Conservation (phyloP, 1,140 invertebrate genomes). For the Octopus bimaculoides region DNA sequence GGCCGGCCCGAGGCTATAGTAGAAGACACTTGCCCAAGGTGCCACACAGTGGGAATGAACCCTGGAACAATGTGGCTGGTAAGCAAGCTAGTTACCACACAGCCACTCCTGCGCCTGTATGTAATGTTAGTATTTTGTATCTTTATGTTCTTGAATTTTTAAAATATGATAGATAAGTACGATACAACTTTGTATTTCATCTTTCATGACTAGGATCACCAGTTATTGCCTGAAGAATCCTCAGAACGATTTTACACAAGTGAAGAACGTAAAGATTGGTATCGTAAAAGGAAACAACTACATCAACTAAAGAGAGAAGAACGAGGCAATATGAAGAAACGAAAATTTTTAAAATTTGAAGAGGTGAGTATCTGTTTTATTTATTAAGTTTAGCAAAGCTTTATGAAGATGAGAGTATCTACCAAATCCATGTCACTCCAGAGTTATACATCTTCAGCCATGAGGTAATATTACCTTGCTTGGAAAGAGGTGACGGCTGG, state of each 20-base stretch:
- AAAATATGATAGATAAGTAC: too few species aligned
- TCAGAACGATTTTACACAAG: conserved; percentile 56
- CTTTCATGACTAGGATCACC: conserved; percentile 42
- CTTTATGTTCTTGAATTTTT: too few species aligned
- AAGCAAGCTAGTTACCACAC: too few species aligned
- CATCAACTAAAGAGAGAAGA: conserved; percentile 73
- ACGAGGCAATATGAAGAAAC: conserved; percentile 65
- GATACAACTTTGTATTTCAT: not conserved
- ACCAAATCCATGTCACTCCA: not conserved
- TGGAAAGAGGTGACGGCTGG: too few species aligned
- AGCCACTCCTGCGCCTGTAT: too few species aligned
- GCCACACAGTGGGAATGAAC: too few species aligned
- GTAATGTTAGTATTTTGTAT: too few species aligned
- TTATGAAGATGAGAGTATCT: not conserved
- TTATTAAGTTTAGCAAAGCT: not conserved
- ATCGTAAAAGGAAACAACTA: conserved; percentile 84
- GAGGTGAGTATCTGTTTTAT: conserved; percentile 29
- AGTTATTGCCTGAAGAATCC: conserved; percentile 35
- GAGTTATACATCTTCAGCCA: too few species aligned
- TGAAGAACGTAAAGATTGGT: conserved; percentile 73
- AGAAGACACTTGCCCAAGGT: too few species aligned
- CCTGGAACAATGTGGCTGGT: too few species aligned
- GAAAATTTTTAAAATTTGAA: conserved; percentile 69
- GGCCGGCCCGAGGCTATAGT: too few species aligned
- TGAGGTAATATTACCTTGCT: too few species aligned